A percentile compares a stretch with the other conserved stretches of the same genome.
Conservation (phyloP, 2,888 invertebrate species). For the Drosophila paranaensis region DNA sequence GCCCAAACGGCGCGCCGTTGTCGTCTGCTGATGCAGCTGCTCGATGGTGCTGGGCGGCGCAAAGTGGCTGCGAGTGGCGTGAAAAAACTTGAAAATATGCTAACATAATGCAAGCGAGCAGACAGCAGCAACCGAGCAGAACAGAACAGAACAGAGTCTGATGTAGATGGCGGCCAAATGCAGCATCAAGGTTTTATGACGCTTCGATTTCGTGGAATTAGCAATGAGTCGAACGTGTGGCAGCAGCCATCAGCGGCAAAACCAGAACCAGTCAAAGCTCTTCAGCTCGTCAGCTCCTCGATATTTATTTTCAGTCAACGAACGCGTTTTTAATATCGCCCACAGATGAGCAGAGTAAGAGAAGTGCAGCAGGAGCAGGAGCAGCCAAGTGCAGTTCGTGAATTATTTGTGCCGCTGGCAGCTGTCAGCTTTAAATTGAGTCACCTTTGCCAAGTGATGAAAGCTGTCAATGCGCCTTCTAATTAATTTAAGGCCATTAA, state of each 20-base stretch:
- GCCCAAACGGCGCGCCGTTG: constrained; percentile 52
- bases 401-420: constrained; percentile 52
- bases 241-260: constrained; percentile 23
- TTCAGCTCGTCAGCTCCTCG: constrained; percentile 28
- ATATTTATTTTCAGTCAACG: constrained; percentile 57
- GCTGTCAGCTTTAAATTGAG: constrained; percentile 47
- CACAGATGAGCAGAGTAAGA: constrained; percentile 1
- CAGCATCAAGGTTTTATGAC: constrained; percentile 77
- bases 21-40: constrained; percentile 59
- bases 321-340: constrained; percentile 61
- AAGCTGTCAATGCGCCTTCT: constrained; percentile 26
- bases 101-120: constrained; percentile 61
- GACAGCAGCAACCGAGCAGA: constrained; percentile 7
- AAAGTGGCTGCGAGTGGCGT: constrained; percentile 60
- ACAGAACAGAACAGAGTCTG: not conserved
- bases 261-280: constrained; percentile 21
- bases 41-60: constrained; percentile 30
- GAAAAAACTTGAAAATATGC: constrained; percentile 70
- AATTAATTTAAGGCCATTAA: constrained; percentile 62
- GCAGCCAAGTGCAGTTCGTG: constrained; percentile 43
- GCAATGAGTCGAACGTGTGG: constrained; percentile 64
- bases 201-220: constrained; percentile 82
- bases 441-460: constrained; percentile 38
- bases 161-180: constrained; percentile 35
- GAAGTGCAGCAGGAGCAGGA: constrained; percentile 20